Evolutionary conservation across 2,888 invertebrate genomes (phyloP).

Genomic region (Chrysomela aeneicollis): DNA sequence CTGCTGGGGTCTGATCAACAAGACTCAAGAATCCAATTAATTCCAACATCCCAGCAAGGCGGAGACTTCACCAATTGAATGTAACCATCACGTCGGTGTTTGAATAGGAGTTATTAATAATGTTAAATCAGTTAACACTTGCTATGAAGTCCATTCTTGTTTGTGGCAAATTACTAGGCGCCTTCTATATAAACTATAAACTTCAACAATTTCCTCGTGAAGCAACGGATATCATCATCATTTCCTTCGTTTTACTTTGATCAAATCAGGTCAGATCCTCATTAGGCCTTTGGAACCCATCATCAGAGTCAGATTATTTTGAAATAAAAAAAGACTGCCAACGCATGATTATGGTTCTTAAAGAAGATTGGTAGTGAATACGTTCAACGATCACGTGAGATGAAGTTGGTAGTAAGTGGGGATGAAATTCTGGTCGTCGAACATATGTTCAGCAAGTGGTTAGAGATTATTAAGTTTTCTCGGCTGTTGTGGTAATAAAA

Average conservation of each 20-base stretch:
- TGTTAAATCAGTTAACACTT: conserved; percentile 18
- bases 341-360: not conserved
- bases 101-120: conserved; percentile 8
- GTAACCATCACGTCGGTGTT: not conserved
- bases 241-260: conserved; percentile 8
- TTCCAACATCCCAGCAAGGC: not conserved
- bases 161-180: conserved; percentile 5
- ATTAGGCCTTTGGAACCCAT: conserved; percentile 5
- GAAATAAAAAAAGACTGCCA: not conserved
- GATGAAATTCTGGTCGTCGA: no score
- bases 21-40: not conserved
- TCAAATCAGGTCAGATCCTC: conserved; percentile 11
- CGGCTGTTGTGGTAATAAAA: no score
- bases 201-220: conserved; percentile 6
- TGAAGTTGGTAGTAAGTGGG: no score
- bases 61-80: conserved; percentile 3
- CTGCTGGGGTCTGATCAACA: not conserved
- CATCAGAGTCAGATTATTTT: not conserved
- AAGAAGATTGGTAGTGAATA: not conserved
- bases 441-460: no score
- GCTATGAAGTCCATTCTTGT: not conserved
- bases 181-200: not conserved
- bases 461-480: no score
- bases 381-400: not conserved
- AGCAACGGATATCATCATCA: conserved; percentile 14